Evolutionary conservation across 2,888 invertebrate species (phyloP).

Genomic region (Ennomos quercinarius): DNA sequence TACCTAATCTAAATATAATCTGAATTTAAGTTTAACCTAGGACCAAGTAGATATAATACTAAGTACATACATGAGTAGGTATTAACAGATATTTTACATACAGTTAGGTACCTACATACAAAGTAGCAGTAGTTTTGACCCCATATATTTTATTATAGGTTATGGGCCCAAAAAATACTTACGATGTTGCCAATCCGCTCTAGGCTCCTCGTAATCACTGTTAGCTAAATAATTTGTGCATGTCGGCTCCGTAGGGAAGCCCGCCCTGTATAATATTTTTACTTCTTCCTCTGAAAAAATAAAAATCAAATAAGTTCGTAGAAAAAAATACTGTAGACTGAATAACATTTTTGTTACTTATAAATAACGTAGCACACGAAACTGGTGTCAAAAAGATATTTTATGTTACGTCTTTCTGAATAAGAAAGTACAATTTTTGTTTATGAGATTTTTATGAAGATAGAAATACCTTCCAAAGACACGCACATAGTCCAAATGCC

Average conservation of each 20-base stretch:
- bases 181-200: slow-evolving; percentile 93
- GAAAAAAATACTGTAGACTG: not conserved
- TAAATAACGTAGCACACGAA: not conserved
- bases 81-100: too few relatives aligned
- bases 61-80: too few relatives aligned
- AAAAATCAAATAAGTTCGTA: slow-evolving; percentile 3
- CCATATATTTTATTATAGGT: too few relatives aligned
- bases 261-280: slow-evolving; percentile 86
- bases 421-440: not conserved
- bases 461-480: slow-evolving; percentile 89
- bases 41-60: too few relatives aligned
- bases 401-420: too few relatives aligned
- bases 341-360: not conserved
- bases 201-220: slow-evolving; percentile 89
- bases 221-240: slow-evolving; percentile 93
- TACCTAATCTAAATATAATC: too few relatives aligned
- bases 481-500: slow-evolving; percentile 96
- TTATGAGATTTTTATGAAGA: slow-evolving; percentile 2
- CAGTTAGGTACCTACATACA: too few relatives aligned
- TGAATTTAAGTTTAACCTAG: too few relatives aligned
- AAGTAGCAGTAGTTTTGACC: too few relatives aligned
- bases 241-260: slow-evolving; percentile 88
- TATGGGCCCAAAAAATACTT: slow-evolving; percentile 62
- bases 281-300: slow-evolving; percentile 89
- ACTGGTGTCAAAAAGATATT: too few relatives aligned